phyloP scores from a whole-genome alignment of 2,888 invertebrate genomes.

The Branchipolynoe longqiensis region DNA sequence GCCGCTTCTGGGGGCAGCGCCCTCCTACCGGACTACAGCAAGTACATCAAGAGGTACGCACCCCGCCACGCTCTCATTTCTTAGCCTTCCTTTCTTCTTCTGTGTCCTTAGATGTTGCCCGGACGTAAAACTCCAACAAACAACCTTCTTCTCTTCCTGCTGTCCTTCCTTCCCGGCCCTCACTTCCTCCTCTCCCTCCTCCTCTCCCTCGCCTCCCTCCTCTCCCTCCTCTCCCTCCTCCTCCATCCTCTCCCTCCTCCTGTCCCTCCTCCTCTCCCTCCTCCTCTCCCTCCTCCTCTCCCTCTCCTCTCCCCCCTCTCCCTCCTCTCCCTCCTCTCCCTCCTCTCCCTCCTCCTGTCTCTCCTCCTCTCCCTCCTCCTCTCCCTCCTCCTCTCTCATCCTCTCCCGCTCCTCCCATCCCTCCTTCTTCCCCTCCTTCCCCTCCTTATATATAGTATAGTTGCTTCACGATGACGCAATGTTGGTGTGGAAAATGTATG shows the following conservation, averaged over 20 bases:
- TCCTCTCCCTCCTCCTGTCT: not conserved
- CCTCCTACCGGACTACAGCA: conserved; percentile 88
- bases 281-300: not conserved
- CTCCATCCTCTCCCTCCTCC: not conserved
- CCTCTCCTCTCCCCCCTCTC: not conserved
- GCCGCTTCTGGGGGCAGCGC: conserved; percentile 61
- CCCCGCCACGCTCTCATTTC: not conserved
- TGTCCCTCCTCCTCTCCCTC: not conserved
- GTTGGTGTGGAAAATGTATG: no score
- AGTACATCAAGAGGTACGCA: conserved; percentile 92
- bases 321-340: not conserved
- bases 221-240: not conserved
- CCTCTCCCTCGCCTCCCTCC: not conserved
- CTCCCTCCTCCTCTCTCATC: not conserved
- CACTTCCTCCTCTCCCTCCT: not conserved
- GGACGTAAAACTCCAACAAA: no score
- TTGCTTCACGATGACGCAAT: no score
- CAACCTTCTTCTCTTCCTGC: not conserved
- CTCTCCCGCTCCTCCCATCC: not conserved
- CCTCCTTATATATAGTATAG: no score
- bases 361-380: not conserved
- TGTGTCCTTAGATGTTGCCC: no score
- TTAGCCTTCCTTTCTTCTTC: no score
- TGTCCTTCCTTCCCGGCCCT: not conserved
- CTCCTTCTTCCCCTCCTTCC: not conserved